Evolutionary conservation across 1,140 invertebrate species (phyloP).

Genomic region (Drosophila tani): DNA sequence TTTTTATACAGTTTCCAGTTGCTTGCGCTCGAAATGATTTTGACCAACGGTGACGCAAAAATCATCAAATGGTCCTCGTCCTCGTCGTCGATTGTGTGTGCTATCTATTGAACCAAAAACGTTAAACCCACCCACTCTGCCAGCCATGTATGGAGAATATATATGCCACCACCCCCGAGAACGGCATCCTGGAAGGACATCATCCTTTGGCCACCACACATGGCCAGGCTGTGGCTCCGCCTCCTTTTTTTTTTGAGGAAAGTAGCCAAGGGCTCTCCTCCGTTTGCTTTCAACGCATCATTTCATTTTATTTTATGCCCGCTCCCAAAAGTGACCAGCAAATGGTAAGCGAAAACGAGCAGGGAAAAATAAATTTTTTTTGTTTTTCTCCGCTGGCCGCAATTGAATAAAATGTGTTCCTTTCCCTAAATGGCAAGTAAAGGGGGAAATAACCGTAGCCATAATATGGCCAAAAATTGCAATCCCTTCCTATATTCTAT

Average conservation of each 20-base stretch:
- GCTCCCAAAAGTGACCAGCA: constrained; percentile 62
- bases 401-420: constrained; percentile 84
- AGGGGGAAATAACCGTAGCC: neutral
- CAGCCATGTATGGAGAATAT: neutral
- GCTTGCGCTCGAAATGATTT: constrained; percentile 82
- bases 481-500: constrained; percentile 19
- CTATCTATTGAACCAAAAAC: constrained; percentile 80
- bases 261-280: constrained; percentile 66
- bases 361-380: constrained; percentile 78
- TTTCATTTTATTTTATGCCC: constrained; percentile 81
- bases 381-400: constrained; percentile 67
- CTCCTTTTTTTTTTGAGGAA: constrained; percentile 21
- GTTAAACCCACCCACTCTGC: constrained; percentile 34
- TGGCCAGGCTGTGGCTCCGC: constrained; percentile 33
- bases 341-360: constrained; percentile 35
- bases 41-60: constrained; percentile 82
- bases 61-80: constrained; percentile 71
- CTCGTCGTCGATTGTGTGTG: constrained; percentile 27
- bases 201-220: constrained; percentile 58
- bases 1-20: constrained; percentile 84
- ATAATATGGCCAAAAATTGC: constrained; percentile 14
- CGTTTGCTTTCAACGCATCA: constrained; percentile 73
- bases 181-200: neutral
- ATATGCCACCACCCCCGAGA: neutral
- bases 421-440: constrained; percentile 55